Base-by-base conservation (phyloP, 2,113 vertebrate species). In the Myrmecophaga tridactyla region DNA sequence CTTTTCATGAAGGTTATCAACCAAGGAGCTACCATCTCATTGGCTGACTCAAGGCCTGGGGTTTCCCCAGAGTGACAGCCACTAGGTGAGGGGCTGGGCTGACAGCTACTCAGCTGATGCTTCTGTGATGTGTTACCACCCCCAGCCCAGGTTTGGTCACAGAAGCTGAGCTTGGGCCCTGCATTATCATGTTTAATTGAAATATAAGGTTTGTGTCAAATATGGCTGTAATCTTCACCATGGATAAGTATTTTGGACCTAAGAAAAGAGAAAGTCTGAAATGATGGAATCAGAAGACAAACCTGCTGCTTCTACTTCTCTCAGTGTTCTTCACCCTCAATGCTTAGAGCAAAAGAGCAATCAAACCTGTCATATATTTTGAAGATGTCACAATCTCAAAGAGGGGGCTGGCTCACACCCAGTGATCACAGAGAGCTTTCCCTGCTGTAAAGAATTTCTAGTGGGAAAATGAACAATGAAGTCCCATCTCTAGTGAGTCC, bases 381-480 rank as follows among this genome's bases (percentile, higher is more conserved):
- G 18, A 76, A 27, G 27, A 75, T n/a, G 63, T 89, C 11, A 39
- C 15, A 25, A 41, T 34, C 77, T 36, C 11, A 56, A 36, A 53
- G n/a, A 27, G 62, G 20, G 34, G 13, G 36, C 3, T 58, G 12
- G 0, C 0, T 51, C 7, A 48, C 7, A 51, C 9, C 5, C 12
- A 20, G n/a, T n/a, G 67, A 63, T 73, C n/a, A 81, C 36, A 86
- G 39, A 77, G 43, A 65, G 70, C 46, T 56, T 63, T 56, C 46
- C 31, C 17, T 76, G 29, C 21, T 56, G 7, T 67, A 43, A 14
- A 60, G 20, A 53, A 82, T 94, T n/a, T 82, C 8, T 41, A 77
- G 63, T 43, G 11, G 7, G 1, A 92, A 53, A 43, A 36, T 43
- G 15, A 76, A 4, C 36, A 36, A 56, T 53, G 21, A 31, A 67